These are phyloP conservation scores for Antheraea mylitta DNA, from an alignment of 1,140 invertebrate genomes.

Conservation along the genomic window DNA sequence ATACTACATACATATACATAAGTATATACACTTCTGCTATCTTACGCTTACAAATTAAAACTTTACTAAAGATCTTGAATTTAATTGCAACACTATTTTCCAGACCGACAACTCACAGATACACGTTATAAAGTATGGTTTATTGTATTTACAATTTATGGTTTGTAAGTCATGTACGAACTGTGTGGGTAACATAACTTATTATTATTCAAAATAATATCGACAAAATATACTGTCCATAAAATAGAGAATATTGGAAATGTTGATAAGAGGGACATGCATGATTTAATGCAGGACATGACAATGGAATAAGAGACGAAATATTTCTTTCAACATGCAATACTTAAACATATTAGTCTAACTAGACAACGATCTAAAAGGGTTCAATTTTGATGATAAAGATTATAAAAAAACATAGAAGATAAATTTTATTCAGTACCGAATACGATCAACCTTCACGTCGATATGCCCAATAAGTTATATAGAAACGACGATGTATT, in stretches of 20 bases:
- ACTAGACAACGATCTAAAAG: conserved; percentile 10
- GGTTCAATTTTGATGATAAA: conserved; percentile 7
- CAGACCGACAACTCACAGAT: too few relatives aligned
- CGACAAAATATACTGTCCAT: conserved; percentile 4
- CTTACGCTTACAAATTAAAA: too few relatives aligned
- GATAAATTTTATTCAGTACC: conserved; percentile 29
- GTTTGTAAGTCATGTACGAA: not conserved
- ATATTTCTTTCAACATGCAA: conserved; percentile 10
- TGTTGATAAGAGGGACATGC: conserved; percentile 12
- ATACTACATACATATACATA: too few relatives aligned
- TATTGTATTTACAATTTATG: too few relatives aligned
- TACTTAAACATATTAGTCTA: conserved; percentile 7
- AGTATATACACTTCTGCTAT: too few relatives aligned
- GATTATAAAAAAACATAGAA: conserved; percentile 46
- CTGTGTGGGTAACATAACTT: not conserved
- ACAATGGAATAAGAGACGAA: conserved; percentile 7
- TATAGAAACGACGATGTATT: conserved; percentile 37
- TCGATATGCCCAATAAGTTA: conserved; percentile 15
- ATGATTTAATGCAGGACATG: conserved; percentile 14
- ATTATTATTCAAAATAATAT: conserved; percentile 11
- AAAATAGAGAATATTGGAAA: conserved; percentile 4
- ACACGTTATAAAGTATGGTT: too few relatives aligned
- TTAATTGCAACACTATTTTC: too few relatives aligned
- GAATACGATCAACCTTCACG: conserved; percentile 27
- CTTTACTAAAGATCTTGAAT: too few relatives aligned